These are phyloP conservation scores for Lipophrys pholis DNA, from an alignment of 2,113 vertebrate species.

Conservation along the genomic window DNA sequence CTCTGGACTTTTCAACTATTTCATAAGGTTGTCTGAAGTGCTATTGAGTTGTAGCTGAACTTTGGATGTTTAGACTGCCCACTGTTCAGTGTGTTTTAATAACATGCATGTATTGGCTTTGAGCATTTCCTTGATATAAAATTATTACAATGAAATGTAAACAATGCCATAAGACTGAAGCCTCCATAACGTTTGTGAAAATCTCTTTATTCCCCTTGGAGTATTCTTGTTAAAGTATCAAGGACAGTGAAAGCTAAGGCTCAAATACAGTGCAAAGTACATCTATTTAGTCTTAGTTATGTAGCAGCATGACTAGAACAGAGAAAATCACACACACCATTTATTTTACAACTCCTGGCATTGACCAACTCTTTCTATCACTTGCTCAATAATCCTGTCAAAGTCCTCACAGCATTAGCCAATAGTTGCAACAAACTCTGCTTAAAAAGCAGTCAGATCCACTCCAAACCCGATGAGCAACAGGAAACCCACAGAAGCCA, in stretches of 20 bases:
- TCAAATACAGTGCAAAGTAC: not conserved
- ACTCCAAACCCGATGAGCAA: not conserved
- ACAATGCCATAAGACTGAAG: no score
- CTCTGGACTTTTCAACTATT: not conserved
- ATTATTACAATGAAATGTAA: no score
- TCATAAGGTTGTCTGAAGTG: not conserved
- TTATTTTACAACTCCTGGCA: constrained; percentile 40
- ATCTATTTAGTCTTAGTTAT: not conserved
- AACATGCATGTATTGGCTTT: not conserved
- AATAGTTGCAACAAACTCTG: not conserved
- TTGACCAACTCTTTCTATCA: not conserved
- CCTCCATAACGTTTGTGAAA: no score
- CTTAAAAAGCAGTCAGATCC: not conserved
- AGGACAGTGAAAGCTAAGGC: not conserved
- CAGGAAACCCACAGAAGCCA: not conserved
- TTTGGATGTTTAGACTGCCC: not conserved
- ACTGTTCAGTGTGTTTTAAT: not conserved
- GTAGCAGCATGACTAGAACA: not conserved
- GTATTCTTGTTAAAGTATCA: no score
- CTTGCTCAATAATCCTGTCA: constrained; percentile 34
- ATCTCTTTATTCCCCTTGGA: no score
- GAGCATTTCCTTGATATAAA: no score
- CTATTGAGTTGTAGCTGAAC: not conserved
- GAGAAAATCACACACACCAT: constrained; percentile 7
- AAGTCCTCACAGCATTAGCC: not conserved